A percentile compares a stretch with the other conserved stretches of the same genome.
Conservation (phyloP, 2,113 vertebrate genomes). For the Pseudopipra pipra region DNA sequence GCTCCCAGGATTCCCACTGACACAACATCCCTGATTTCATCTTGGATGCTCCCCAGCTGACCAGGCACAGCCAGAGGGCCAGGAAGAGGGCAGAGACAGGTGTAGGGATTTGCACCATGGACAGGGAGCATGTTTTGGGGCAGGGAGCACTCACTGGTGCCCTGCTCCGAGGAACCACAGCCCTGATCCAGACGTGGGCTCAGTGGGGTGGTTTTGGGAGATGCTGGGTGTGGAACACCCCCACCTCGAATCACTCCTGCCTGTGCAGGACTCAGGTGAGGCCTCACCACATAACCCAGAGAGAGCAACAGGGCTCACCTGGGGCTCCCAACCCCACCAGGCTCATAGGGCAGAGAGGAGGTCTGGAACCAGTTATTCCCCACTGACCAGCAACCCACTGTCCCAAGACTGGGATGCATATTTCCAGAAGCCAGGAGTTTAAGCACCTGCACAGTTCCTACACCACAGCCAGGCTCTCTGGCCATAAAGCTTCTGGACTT, state of each 20-base stretch:
- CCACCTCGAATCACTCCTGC: accelerated
- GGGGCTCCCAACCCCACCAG: accelerated
- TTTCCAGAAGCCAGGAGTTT: neutral
- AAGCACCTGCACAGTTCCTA: neutral
- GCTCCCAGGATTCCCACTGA: neutral
- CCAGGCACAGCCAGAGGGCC: accelerated
- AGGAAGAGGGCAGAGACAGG: neutral
- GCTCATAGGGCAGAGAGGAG: accelerated
- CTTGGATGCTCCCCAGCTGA: neutral
- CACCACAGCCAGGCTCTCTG: accelerated
- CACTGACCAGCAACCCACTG: neutral
- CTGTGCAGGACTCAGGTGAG: neutral
- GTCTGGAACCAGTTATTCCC: neutral
- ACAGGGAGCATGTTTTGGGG: neutral
- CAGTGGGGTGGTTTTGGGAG: accelerated
- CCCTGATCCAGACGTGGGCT: accelerated
- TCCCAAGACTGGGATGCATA: neutral
- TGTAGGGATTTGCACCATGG: accelerated
- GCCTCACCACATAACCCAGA: accelerated
- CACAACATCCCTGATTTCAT: neutral
- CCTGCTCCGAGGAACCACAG: neutral
- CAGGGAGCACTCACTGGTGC: neutral
- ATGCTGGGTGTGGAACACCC: neutral
- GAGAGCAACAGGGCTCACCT: neutral
- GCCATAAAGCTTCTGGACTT: neutral